Evolutionary conservation across 2,797 vertebrate genomes (phyloP), one percentile per base, ranked within the genome.

Genomic region (Cossypha heuglini): DNA sequence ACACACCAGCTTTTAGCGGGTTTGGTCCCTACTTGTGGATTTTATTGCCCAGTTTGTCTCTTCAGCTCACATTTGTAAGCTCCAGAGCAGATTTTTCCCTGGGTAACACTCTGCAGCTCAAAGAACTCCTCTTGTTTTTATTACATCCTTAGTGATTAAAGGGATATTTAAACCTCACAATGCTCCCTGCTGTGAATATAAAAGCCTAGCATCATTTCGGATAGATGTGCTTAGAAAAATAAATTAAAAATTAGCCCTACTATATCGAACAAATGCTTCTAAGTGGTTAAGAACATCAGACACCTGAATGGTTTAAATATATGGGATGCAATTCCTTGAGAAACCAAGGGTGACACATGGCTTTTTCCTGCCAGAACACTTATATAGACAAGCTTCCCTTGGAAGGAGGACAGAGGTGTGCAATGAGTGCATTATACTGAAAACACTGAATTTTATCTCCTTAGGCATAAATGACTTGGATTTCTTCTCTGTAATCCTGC

Each of bases 1-100:
- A 95, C 95, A 96, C 79, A 95, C 76, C 91, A 85, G 63, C 91
- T 94, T 91, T 69, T 28, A 94, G 94, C 91, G 90, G n/a, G 63
- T 97, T 97, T 97, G 96, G 79, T 96, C 82, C 95, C 5, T 94
- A 81, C 48, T 67, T 94, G 96, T 63, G 90, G 95, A 94, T 96
- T 97, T 97, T 97, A 97, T 97, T 96, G 94, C 96, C 96, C 96
- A 97, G 96, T 97, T 97, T 97, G 96, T 96, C 96, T 95, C 96
- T 94, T 93, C 93, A 71, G 82, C 79, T 96, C 96, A 95, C 96
- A 95, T 97, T 82, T 97, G 93, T 94, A 97, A 97, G 90, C 94
- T 96, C 96, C 95, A 94, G 95, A 96, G 95, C 71, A 79, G 76
- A 88, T 96, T 96, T 96, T 96, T 96, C 96, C 95, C 96, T 96